A percentile compares a stretch with the other conserved stretches of the same genome.
phyloP scores from a whole-genome alignment of 2,888 invertebrate genomes.

The Strigamia crassipes region DNA sequence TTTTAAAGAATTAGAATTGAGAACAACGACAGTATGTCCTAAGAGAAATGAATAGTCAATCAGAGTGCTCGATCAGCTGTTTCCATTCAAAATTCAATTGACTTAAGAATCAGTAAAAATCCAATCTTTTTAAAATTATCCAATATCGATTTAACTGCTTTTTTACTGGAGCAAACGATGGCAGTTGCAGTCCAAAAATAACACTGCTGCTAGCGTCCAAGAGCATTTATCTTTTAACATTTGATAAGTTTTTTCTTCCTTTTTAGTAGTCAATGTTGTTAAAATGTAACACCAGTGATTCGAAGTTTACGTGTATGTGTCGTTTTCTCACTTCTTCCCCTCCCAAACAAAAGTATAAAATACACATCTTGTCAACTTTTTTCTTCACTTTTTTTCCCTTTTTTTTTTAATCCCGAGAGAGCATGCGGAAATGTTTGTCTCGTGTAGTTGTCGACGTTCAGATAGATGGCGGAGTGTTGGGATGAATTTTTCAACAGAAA shows the following conservation, averaged over 20 bases:
- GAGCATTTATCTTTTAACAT: no score
- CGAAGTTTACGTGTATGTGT: not conserved
- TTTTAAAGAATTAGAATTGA: not conserved
- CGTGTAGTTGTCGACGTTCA: conserved; percentile 37
- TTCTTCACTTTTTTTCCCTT: not conserved
- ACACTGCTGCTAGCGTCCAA: no score
- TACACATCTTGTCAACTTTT: conserved; percentile 27
- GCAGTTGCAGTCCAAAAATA: no score
- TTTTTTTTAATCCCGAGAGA: conserved; percentile 26
- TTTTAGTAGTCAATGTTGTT: no score
- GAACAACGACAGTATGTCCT: not conserved
- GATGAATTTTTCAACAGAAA: conserved; percentile 35
- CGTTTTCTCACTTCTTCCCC: not conserved
- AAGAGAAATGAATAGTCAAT: conserved; percentile 13
- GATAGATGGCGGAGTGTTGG: conserved; percentile 39
- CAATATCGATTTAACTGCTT: not conserved
- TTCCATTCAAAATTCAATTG: not conserved
- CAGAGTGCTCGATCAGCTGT: not conserved
- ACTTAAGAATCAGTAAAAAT: not conserved
- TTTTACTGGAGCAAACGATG: not conserved
- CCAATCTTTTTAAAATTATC: no score
- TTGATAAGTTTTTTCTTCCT: no score
- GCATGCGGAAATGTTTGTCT: conserved; percentile 34
- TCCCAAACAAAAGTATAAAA: not conserved
- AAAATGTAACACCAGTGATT: not conserved